A percentile compares a stretch with the other conserved stretches of the same genome.
Conservation (phyloP, 1,140 invertebrate genomes). For the Microplitis mediator region DNA sequence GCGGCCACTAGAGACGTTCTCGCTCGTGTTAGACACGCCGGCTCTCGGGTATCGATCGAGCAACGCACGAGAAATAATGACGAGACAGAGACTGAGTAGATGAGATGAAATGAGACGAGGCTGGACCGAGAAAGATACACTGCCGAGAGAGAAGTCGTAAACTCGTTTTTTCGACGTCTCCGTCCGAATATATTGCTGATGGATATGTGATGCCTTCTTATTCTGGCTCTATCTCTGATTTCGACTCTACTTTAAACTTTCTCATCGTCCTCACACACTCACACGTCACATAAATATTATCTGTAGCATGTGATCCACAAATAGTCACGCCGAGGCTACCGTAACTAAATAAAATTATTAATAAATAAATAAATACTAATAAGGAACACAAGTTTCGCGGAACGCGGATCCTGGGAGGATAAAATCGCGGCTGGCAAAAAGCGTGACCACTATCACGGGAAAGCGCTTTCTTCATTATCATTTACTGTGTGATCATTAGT, state of each 20-base stretch:
- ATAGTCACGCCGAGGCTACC: not conserved
- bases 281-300: not conserved
- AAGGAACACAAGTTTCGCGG: not conserved
- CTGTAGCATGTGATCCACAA: slow-evolving; percentile 10
- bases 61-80: not conserved
- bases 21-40: slow-evolving; percentile 28
- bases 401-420: not conserved
- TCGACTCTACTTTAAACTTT: not conserved
- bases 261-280: not conserved
- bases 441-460: slow-evolving; percentile 61
- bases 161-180: slow-evolving; percentile 6
- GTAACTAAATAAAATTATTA: not conserved
- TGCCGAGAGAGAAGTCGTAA: not conserved
- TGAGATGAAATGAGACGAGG: not conserved
- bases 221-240: too few relatives aligned
- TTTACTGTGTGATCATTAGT: slow-evolving; percentile 32
- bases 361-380: not conserved
- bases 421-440: slow-evolving; percentile 51
- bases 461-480: slow-evolving; percentile 47
- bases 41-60: slow-evolving; percentile 36
- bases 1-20: slow-evolving; percentile 21
- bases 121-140: not conserved
- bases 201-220: not conserved
- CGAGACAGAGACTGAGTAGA: not conserved
- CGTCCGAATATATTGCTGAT: slow-evolving; percentile 9